phyloP scores from a whole-genome alignment of 2,888 invertebrate species.

The Calliphora vomitoria region DNA sequence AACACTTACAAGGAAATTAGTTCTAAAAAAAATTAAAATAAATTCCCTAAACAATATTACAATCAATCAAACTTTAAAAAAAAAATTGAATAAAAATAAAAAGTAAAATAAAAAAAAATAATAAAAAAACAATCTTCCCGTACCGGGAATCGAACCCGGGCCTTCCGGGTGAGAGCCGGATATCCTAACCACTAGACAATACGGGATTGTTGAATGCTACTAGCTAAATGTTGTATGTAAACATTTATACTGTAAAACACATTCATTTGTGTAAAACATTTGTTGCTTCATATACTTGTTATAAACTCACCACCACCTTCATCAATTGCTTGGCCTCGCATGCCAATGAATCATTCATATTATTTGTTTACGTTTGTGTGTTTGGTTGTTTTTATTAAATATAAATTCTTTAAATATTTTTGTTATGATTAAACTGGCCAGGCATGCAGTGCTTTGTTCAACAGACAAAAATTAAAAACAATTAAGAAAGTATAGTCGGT shows the following conservation, averaged over 20 bases:
- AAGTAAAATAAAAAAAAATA: not conserved
- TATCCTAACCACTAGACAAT: conserved; percentile 84
- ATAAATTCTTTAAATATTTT: not conserved
- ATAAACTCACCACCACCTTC: not conserved
- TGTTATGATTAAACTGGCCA: not conserved
- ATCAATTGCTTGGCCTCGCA: not conserved
- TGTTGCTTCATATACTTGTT: not conserved
- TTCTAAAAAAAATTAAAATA: not conserved
- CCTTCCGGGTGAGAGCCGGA: conserved; percentile 85
- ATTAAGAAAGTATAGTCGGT: too few relatives aligned
- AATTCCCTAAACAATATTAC: not conserved
- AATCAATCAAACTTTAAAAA: not conserved
- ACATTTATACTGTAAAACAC: not conserved
- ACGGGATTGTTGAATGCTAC: conserved; percentile 77
- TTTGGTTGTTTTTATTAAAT: not conserved
- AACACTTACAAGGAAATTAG: not conserved
- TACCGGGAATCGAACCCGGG: conserved; percentile 96
- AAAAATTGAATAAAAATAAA: not conserved
- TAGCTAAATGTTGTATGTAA: not conserved
- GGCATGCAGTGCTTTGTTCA: too few relatives aligned
- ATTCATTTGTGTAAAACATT: not conserved
- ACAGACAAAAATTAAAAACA: too few relatives aligned
- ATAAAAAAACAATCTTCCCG: conserved; percentile 86
- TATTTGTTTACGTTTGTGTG: not conserved
- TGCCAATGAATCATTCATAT: not conserved